Percentiles rank a stretch among this genome's conserved stretches.
These are phyloP conservation scores for Bombyx mandarina DNA, from an alignment of 1,140 invertebrate genomes.

Conservation along the genomic window DNA sequence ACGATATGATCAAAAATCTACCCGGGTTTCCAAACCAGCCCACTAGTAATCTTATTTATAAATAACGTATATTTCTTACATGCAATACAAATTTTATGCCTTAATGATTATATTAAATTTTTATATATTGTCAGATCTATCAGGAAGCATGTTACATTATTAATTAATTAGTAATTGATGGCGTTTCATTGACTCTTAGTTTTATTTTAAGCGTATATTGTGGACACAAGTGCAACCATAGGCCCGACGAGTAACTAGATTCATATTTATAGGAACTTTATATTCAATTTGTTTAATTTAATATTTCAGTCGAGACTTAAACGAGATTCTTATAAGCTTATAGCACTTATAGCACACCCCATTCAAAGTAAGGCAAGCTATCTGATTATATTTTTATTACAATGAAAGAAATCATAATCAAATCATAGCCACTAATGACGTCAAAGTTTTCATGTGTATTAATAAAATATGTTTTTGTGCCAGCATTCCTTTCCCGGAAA, in stretches of 20 bases:
- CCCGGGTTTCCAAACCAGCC: conserved; percentile 48
- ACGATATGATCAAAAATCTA: conserved; percentile 67
- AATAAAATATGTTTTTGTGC: too few species aligned
- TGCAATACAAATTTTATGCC: conserved; percentile 50
- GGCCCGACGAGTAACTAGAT: neutral
- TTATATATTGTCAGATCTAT: conserved; percentile 67
- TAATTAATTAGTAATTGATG: conserved; percentile 63
- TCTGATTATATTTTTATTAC: too few species aligned
- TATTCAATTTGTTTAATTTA: neutral
- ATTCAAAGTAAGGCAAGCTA: too few species aligned
- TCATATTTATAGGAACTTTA: neutral
- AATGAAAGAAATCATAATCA: too few species aligned
- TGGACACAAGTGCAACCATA: conserved; percentile 1
- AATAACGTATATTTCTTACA: conserved; percentile 28
- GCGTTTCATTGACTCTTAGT: conserved; percentile 37
- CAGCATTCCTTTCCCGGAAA: too few species aligned
- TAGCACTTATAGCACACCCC: too few species aligned
- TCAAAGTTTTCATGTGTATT: too few species aligned
- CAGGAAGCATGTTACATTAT: conserved; percentile 66
- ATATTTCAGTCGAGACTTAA: too few species aligned
- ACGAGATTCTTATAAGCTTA: too few species aligned
- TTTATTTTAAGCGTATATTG: neutral
- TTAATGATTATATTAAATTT: conserved; percentile 48
- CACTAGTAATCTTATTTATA: conserved; percentile 19
- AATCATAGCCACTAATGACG: too few species aligned